Evolutionary conservation across 2,797 vertebrate genomes (phyloP).

Genomic region (Megalops cyprinoides): DNA sequence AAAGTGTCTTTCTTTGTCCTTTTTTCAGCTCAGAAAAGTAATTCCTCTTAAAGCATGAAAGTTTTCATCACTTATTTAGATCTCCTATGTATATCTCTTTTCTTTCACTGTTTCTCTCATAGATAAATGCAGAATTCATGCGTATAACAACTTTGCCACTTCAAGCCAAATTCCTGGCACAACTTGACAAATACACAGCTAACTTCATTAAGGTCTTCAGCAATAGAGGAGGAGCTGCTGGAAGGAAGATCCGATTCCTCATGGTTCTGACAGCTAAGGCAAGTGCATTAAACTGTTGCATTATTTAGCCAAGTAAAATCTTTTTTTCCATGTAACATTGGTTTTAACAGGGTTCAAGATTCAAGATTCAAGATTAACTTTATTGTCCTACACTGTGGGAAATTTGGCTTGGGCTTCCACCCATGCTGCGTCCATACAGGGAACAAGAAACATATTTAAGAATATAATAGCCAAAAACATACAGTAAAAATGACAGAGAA

Average conservation of each 20-base stretch:
- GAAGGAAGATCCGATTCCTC: not conserved
- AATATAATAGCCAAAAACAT: too few relatives aligned
- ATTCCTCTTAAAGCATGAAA: too few relatives aligned
- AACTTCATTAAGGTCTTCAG: not conserved
- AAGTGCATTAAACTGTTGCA: not conserved
- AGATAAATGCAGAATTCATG: constrained; percentile 47
- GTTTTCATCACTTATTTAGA: too few relatives aligned
- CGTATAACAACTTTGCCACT: not conserved
- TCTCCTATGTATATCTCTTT: not conserved
- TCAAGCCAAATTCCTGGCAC: not conserved
- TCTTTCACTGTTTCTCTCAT: constrained; percentile 19
- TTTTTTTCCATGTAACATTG: not conserved
- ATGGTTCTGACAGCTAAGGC: not conserved
- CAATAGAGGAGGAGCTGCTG: not conserved
- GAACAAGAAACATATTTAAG: too few relatives aligned
- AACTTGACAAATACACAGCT: not conserved
- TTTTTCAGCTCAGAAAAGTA: too few relatives aligned
- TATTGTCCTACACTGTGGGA: too few relatives aligned
- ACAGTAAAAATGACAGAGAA: too few relatives aligned
- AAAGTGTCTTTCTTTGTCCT: too few relatives aligned
- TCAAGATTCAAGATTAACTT: too few relatives aligned
- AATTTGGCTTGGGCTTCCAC: too few relatives aligned
- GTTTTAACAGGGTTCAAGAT: too few relatives aligned
- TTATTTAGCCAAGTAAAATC: not conserved
- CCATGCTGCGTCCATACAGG: too few relatives aligned